Evolutionary conservation across 2,888 invertebrate genomes (phyloP).

Genomic region (Pheosia gnoma): DNA sequence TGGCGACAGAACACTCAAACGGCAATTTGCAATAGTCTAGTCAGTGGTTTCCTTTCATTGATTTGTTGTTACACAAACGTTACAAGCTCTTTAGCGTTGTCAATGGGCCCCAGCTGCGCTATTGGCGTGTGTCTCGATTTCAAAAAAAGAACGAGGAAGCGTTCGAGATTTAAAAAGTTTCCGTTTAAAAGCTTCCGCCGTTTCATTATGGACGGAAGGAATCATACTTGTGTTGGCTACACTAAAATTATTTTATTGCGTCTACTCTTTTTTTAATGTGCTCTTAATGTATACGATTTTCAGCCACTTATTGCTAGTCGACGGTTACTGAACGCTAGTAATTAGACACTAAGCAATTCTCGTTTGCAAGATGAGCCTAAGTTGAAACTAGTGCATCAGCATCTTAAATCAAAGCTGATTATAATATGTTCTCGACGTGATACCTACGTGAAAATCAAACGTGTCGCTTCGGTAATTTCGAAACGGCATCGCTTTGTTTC

Average conservation of each 20-base stretch:
- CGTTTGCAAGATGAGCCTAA: neutral
- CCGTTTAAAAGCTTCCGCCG: slow-evolving; percentile 49
- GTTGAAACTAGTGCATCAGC: too few species aligned
- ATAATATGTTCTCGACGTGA: slow-evolving; percentile 1
- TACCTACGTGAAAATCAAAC: slow-evolving; percentile 17
- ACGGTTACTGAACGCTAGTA: neutral
- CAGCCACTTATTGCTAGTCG: neutral
- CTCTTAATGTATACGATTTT: neutral
- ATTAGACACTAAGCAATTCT: neutral
- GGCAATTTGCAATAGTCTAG: slow-evolving; percentile 80
- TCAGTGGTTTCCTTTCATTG: slow-evolving; percentile 64
- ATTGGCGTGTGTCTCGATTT: slow-evolving; percentile 64
- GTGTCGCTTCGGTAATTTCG: slow-evolving; percentile 43
- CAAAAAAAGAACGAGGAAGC: slow-evolving; percentile 54
- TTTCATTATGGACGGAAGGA: slow-evolving; percentile 41
- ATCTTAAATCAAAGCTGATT: slow-evolving; percentile 1
- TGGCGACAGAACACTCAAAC: slow-evolving; percentile 80
- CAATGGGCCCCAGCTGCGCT: slow-evolving; percentile 62
- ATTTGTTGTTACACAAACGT: slow-evolving; percentile 43
- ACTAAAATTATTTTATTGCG: slow-evolving; percentile 21
- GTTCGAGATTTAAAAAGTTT: slow-evolving; percentile 55
- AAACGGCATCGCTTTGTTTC: slow-evolving; percentile 48
- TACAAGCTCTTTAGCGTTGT: slow-evolving; percentile 45
- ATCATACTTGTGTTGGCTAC: slow-evolving; percentile 39
- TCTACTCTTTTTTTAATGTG: neutral